A percentile compares a stretch with the other conserved stretches of the same genome.
Evolutionary conservation across 1,140 invertebrate genomes (phyloP).

Genomic region (Hestina assimilis): DNA sequence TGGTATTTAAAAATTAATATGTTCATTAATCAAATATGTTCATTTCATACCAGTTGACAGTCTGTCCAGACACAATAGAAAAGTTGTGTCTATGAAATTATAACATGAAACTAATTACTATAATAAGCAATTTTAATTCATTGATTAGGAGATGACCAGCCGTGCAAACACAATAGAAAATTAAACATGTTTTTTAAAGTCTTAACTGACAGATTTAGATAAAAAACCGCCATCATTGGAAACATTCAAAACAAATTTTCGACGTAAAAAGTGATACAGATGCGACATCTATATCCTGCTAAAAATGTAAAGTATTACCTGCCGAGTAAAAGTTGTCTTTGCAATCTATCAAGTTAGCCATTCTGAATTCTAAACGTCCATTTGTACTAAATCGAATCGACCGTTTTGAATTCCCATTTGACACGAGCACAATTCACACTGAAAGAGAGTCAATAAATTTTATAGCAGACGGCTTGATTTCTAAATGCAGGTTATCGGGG

Average conservation of each 20-base stretch:
- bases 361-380: constrained; percentile 47
- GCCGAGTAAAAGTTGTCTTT: constrained; percentile 22
- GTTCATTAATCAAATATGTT: too few relatives aligned
- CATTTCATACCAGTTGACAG: too few relatives aligned
- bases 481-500: constrained; percentile 75
- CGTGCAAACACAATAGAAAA: too few relatives aligned
- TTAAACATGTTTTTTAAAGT: too few relatives aligned
- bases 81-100: too few relatives aligned
- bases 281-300: constrained; percentile 1
- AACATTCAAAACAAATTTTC: not conserved
- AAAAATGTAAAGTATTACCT: constrained; percentile 26
- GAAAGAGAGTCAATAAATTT: constrained; percentile 72
- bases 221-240: too few relatives aligned
- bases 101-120: too few relatives aligned
- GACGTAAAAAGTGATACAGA: not conserved
- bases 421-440: constrained; percentile 49
- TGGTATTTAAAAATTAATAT: too few relatives aligned
- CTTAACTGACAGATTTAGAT: too few relatives aligned
- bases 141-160: too few relatives aligned
- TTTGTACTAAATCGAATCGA: constrained; percentile 44
- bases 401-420: constrained; percentile 53
- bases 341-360: constrained; percentile 32
- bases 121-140: too few relatives aligned
- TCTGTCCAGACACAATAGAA: too few relatives aligned
- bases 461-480: constrained; percentile 66